phyloP scores from a whole-genome alignment of 2,888 invertebrate genomes.

The Drosophila cracens region DNA sequence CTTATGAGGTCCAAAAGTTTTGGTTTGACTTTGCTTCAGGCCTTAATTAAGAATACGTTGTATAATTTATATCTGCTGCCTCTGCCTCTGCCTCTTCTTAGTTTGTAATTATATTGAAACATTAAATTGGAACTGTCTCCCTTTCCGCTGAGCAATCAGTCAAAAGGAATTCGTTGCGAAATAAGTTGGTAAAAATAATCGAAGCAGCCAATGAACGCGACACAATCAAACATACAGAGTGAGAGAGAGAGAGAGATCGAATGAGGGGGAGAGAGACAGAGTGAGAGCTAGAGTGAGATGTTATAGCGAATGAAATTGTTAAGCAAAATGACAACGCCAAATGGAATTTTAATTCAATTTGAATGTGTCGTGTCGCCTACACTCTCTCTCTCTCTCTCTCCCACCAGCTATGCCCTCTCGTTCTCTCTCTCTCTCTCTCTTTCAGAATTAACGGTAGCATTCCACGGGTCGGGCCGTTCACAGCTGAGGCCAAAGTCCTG shows the following conservation, averaged over 20 bases:
- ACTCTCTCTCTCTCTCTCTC: background rate
- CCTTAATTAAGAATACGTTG: constrained; percentile 56
- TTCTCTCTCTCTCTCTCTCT: background rate
- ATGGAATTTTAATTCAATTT: constrained; percentile 79
- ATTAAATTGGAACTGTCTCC: constrained; percentile 23
- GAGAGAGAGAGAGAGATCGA: background rate
- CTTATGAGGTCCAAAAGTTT: constrained; percentile 30
- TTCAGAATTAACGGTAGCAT: constrained; percentile 33
- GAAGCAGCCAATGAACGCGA: constrained; percentile 31
- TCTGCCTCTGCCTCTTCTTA: background rate
- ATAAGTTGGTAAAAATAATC: constrained; percentile 51
- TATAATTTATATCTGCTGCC: constrained; percentile 40
- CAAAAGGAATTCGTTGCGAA: constrained; percentile 44
- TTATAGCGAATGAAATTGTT: constrained; percentile 61
- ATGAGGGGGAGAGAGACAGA: background rate
- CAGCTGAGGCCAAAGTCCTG: constrained; percentile 27
- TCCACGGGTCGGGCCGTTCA: background rate
- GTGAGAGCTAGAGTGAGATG: background rate
- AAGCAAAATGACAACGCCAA: constrained; percentile 74
- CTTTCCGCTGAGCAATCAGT: constrained; percentile 36
- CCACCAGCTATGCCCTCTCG: background rate
- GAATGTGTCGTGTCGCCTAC: constrained; percentile 51
- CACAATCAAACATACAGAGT: background rate
- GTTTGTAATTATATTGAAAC: constrained; percentile 57
- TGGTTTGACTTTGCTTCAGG: constrained; percentile 28